Evolutionary conservation across 2,797 vertebrate species (phyloP), one percentile per base, ranked within the genome.

Genomic region (Oryzias dopingdopingensis): DNA sequence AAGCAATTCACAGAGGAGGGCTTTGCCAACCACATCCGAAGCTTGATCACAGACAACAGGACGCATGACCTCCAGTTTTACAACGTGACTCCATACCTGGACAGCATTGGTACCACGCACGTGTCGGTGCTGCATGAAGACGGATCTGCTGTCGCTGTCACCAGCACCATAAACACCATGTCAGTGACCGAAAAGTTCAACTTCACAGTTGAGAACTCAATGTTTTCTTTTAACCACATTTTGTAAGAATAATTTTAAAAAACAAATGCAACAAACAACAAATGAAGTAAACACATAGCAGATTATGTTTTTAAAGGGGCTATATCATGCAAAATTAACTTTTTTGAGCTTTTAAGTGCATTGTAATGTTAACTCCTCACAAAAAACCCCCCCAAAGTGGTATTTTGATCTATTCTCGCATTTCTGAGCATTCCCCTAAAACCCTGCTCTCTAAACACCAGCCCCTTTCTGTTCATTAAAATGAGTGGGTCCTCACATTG

Each of bases 151-250:
- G 96, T 95, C 51, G 92, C 97, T 0, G 96, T 91, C 76, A 98
- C 96, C 86, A 99, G 96, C 91, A 94, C 92, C 89, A 96, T 98
- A 91, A 98, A 98, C 84, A 76, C 84, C 51, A 88, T 95, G 97
- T 97, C 84, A 89, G 96, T 91, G 50, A 56, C 29, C 70, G 37
- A 46, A 8, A 26, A 12, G 14, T 13, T 56, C 16, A 24, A 24
- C n/a, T 40, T 55, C 3, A 55, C 51, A 32, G 44, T 4, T 46
- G 10, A 37, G 3, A 49, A 1, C 26, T 29, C 26, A 29, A 29
- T 6, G 26, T 29, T 29, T 29, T 7, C 6, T 29, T 1, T 29
- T 6, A 29, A 29, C 1, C 1, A 6, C 5, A 29, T 6, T 29
- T 2, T 6, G 26, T 29, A 29, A 6, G 26, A 29, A 29, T 29